Evolutionary conservation across 2,888 invertebrate species (phyloP).

Genomic region (Helicoverpa assulta): DNA sequence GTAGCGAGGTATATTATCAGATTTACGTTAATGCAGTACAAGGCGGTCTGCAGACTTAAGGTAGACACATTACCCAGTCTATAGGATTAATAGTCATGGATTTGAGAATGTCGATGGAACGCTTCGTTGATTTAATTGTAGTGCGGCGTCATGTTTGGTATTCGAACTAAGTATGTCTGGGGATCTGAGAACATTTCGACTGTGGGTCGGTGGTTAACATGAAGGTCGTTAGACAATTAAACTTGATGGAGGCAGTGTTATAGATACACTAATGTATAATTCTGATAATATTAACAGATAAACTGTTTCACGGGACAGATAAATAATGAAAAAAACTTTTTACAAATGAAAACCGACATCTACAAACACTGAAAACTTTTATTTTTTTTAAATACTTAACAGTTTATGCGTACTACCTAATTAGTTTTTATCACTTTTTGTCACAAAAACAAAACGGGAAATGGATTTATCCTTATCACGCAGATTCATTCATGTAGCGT

Average conservation of each 20-base stretch:
- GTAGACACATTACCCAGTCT: constrained; percentile 29
- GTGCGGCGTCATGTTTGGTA: constrained; percentile 39
- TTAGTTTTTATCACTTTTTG: not conserved
- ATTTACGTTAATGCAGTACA: constrained; percentile 33
- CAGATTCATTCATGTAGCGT: constrained; percentile 11
- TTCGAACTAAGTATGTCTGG: constrained; percentile 21
- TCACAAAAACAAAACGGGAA: constrained; percentile 19
- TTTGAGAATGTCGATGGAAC: constrained; percentile 39
- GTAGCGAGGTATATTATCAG: constrained; percentile 28
- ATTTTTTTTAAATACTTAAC: too few relatives aligned
- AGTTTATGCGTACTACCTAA: too few relatives aligned
- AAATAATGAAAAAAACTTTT: too few relatives aligned
- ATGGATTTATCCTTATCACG: constrained; percentile 45
- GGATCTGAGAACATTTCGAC: constrained; percentile 21
- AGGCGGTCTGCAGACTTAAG: constrained; percentile 18
- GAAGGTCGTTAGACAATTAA: constrained; percentile 12
- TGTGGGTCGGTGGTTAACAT: constrained; percentile 19
- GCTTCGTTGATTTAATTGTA: constrained; percentile 26
- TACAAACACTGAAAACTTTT: too few relatives aligned
- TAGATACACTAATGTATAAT: not conserved
- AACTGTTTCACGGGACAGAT: too few relatives aligned
- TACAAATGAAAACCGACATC: too few relatives aligned
- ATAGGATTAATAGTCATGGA: constrained; percentile 42
- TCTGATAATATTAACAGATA: not conserved
- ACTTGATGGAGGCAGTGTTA: not conserved